Evolutionary conservation across 2,888 invertebrate species (phyloP).

Genomic region (Pemphredon lugubris): DNA sequence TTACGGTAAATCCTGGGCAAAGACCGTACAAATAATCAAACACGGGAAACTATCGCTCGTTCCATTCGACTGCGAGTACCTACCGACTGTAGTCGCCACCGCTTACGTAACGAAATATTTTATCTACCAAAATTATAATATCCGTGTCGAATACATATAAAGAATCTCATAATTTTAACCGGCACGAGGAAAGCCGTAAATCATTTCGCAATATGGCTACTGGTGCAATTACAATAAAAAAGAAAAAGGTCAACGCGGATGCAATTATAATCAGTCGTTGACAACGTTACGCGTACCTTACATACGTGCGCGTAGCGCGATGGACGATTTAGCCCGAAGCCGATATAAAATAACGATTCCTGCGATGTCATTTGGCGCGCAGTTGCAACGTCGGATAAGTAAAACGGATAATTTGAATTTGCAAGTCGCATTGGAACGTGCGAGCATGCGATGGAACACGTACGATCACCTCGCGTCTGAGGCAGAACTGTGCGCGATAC

Average conservation of each 20-base stretch:
- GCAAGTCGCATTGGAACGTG: constrained; percentile 31
- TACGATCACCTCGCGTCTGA: neutral
- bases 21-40: too few relatives aligned
- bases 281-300: constrained; percentile 28
- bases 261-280: constrained; percentile 39
- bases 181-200: neutral
- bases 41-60: too few relatives aligned
- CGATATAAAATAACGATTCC: constrained; percentile 29
- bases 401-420: constrained; percentile 45
- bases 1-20: neutral
- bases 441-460: neutral
- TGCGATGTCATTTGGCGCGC: constrained; percentile 35
- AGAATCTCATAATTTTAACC: neutral
- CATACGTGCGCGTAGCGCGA: constrained; percentile 6
- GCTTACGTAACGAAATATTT: too few relatives aligned
- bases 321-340: constrained; percentile 19
- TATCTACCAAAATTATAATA: neutral
- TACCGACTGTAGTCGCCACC: too few relatives aligned
- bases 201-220: neutral
- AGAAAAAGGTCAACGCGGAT: constrained; percentile 7
- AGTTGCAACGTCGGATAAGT: constrained; percentile 35
- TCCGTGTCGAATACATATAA: too few relatives aligned
- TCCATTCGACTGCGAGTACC: too few relatives aligned
- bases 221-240: constrained; percentile 16
- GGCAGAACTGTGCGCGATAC: neutral